Percentiles rank a stretch among this genome's conserved stretches.
These are phyloP conservation scores for Lepidurus arcticus DNA, from an alignment of 1,140 invertebrate genomes.

Conservation along the genomic window DNA sequence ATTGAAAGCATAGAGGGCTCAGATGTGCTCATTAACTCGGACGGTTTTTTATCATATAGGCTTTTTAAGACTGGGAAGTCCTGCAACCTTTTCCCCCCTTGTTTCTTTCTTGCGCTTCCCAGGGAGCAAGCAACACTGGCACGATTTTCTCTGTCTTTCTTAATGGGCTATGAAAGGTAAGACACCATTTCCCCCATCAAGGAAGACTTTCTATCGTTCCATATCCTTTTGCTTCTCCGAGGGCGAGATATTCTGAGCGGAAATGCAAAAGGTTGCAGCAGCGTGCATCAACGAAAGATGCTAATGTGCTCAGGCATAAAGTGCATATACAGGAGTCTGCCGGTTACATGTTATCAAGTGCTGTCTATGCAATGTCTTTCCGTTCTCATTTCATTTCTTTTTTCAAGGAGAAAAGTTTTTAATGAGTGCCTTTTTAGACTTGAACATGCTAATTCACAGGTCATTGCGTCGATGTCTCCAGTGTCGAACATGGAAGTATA, in stretches of 20 bases:
- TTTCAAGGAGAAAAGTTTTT: no score
- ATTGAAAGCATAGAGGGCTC: not conserved
- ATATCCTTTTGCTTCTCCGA: not conserved
- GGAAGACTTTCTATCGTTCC: not conserved
- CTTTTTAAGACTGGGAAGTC: not conserved
- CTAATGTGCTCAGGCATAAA: not conserved
- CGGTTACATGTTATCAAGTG: no score
- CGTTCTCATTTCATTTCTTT: no score
- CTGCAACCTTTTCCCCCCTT: not conserved
- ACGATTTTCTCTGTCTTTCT: slow-evolving; percentile 16
- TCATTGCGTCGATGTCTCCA: no score
- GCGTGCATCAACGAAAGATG: not conserved
- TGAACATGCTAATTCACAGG: no score
- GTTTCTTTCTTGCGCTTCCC: not conserved
- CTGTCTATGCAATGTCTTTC: no score
- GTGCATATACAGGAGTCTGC: not conserved
- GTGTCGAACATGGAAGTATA: no score
- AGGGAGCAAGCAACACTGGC: not conserved
- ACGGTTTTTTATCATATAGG: not conserved
- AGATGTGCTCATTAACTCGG: slow-evolving; percentile 11
- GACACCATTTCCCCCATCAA: slow-evolving; percentile 7
- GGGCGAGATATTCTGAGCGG: not conserved
- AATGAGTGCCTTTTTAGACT: no score
- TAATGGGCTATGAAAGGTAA: slow-evolving; percentile 20
- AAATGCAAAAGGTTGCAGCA: not conserved